Evolutionary conservation across 2,888 invertebrate species (phyloP).

Genomic region (Acanthoscelides obtectus): DNA sequence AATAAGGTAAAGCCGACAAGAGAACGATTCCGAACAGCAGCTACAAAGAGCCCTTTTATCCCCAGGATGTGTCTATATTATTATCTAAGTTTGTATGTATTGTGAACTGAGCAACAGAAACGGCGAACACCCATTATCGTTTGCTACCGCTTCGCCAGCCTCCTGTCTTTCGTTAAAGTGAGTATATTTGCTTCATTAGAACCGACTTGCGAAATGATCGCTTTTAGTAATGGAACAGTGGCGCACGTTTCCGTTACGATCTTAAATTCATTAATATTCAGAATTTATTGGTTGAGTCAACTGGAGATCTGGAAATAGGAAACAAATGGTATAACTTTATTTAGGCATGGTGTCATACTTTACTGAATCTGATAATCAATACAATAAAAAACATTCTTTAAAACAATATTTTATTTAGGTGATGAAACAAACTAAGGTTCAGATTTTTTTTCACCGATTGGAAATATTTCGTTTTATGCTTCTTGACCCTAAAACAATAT

Average conservation of each 20-base stretch:
- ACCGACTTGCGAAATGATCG: background rate
- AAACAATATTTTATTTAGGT: no score
- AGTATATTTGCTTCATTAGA: background rate
- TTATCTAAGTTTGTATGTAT: background rate
- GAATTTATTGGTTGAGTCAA: background rate
- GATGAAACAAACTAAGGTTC: no score
- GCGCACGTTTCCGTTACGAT: background rate
- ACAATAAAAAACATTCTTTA: no score
- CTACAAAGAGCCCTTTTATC: background rate
- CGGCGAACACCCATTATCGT: background rate
- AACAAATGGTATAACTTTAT: no score
- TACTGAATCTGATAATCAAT: no score
- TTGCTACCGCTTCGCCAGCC: background rate
- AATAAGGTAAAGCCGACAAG: background rate
- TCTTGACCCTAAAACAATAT: no score
- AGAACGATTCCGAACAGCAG: background rate
- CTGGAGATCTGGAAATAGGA: no score
- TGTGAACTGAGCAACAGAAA: background rate
- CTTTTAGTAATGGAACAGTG: background rate
- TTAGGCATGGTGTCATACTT: no score
- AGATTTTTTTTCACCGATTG: no score
- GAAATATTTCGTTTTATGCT: no score
- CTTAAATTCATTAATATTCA: background rate
- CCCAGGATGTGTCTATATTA: background rate
- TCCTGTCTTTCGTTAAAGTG: background rate